phyloP scores from a whole-genome alignment of 2,797 vertebrate species.

The Pristis pectinata region DNA sequence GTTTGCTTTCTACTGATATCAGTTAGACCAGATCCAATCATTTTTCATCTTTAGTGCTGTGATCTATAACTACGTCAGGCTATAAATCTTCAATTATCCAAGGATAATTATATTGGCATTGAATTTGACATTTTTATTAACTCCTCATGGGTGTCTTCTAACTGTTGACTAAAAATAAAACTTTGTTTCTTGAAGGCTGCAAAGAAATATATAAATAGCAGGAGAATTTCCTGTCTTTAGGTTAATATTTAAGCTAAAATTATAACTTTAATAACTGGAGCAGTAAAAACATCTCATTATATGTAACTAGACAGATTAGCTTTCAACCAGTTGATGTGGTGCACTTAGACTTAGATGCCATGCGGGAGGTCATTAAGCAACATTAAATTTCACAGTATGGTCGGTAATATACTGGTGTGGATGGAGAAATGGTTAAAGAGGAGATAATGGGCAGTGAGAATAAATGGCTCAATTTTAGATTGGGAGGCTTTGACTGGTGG shows the following conservation, averaged over 20 bases:
- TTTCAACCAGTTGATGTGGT: not conserved
- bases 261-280: not conserved
- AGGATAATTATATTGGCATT: not conserved
- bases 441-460: too few species aligned
- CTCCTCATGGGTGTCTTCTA: not conserved
- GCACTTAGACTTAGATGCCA: too few species aligned
- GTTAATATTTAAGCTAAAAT: not conserved
- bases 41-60: not conserved
- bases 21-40: not conserved
- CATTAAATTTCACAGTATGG: too few species aligned
- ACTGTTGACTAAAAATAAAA: not conserved
- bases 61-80: not conserved
- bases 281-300: not conserved
- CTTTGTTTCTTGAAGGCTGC: not conserved
- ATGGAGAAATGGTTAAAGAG: too few species aligned
- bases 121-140: slow-evolving; percentile 10
- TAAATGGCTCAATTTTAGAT: too few species aligned
- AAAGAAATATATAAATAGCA: not conserved
- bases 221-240: not conserved
- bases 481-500: too few species aligned
- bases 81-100: slow-evolving; percentile 5
- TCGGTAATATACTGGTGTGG: too few species aligned
- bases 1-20: not conserved
- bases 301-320: not conserved
- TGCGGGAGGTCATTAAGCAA: too few species aligned